phyloP scores from a whole-genome alignment of 1,140 invertebrate genomes.

The Aleiodes sp. region DNA sequence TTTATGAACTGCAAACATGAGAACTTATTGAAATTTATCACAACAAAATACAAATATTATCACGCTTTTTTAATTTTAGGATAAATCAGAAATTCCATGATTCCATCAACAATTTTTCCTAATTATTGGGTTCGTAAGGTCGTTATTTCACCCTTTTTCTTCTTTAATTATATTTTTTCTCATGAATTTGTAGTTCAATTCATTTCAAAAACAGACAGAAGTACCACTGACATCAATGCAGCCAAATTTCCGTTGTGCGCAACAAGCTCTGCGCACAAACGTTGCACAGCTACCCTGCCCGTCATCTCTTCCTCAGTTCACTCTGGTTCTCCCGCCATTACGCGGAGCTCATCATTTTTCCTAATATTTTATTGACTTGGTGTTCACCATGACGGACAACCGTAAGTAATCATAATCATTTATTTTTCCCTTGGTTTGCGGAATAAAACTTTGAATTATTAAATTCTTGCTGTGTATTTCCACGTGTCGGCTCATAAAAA shows the following conservation, averaged over 20 bases:
- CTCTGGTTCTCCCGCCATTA: constrained; percentile 47
- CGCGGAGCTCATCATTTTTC: constrained; percentile 34
- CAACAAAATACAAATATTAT: no score
- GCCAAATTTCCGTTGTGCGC: background rate
- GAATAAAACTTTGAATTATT: background rate
- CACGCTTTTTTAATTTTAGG: no score
- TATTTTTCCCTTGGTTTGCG: background rate
- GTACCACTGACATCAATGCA: background rate
- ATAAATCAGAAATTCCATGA: no score
- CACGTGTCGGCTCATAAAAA: background rate
- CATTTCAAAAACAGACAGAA: background rate
- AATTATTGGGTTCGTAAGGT: no score
- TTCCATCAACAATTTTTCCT: no score
- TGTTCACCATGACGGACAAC: constrained; percentile 55
- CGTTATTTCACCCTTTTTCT: no score
- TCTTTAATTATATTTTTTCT: no score
- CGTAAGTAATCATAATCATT: constrained; percentile 51
- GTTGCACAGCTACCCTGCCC: background rate
- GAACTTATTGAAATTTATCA: no score
- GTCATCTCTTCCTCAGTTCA: background rate
- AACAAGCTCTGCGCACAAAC: background rate
- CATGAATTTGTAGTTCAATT: no score
- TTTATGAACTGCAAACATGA: no score
- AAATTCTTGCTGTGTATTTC: background rate
- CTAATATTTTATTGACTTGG: background rate